Evolutionary conservation across 2,113 vertebrate genomes (phyloP).

Genomic region (Cisticola juncidis): DNA sequence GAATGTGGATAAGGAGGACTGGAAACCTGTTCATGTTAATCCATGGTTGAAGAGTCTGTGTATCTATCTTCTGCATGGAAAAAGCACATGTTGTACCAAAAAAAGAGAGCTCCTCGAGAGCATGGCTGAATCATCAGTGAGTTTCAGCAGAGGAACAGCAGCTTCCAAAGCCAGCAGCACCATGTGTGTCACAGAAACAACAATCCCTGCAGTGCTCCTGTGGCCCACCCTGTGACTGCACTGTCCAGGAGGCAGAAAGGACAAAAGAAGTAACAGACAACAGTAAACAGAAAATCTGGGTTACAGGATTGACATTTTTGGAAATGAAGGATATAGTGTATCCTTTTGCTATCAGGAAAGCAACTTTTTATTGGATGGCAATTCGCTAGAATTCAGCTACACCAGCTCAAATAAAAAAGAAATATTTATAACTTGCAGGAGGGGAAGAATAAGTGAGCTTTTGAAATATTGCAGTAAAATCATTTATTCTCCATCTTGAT

Average conservation of each 20-base stretch:
- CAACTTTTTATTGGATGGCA: not conserved
- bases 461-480: not conserved
- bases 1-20: not conserved
- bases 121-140: not conserved
- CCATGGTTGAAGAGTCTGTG: not conserved
- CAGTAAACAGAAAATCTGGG: not conserved
- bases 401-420: not conserved
- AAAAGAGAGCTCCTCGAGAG: not conserved
- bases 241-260: not conserved
- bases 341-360: not conserved
- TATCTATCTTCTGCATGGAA: not conserved
- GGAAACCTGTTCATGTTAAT: not conserved
- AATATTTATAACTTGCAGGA: not conserved
- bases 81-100: not conserved
- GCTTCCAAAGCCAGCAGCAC: not conserved
- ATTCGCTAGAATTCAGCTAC: not conserved
- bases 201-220: rapidly evolving
- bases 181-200: not conserved
- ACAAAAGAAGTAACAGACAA: not conserved
- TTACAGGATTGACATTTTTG: not conserved
- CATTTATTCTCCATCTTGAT: not conserved
- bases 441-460: not conserved
- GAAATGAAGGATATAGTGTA: not conserved
- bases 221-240: not conserved
- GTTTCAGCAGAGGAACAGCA: not conserved